Evolutionary conservation across 2,888 invertebrate species (phyloP).

Genomic region (Cepaea hortensis): DNA sequence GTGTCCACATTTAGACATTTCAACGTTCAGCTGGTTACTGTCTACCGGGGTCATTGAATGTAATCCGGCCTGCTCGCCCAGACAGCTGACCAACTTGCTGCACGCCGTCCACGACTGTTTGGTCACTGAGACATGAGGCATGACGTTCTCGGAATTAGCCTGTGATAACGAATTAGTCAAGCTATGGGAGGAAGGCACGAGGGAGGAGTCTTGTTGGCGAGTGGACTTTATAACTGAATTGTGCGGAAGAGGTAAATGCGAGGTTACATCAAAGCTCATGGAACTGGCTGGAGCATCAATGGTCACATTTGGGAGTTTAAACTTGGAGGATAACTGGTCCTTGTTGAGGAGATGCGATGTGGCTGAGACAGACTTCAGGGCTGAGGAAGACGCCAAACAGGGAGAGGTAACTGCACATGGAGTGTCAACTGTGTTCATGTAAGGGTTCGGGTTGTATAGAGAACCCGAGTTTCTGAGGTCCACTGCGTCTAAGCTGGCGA

Average conservation of each 20-base stretch:
- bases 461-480: conserved; percentile 63
- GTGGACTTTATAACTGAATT: conserved; percentile 65
- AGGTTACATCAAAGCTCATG: conserved; percentile 40
- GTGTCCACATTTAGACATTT: conserved; percentile 15
- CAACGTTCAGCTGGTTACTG: neutral
- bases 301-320: conserved; percentile 26
- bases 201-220: conserved; percentile 31
- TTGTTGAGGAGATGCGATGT: conserved; percentile 38
- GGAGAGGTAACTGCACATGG: conserved; percentile 56
- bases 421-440: conserved; percentile 61
- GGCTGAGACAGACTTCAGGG: conserved; percentile 59
- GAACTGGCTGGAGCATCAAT: conserved; percentile 22
- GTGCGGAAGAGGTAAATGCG: conserved; percentile 55
- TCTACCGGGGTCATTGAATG: neutral
- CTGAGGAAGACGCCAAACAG: conserved; percentile 58
- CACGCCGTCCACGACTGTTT: conserved; percentile 35
- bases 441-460: conserved; percentile 61
- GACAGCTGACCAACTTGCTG: conserved; percentile 27
- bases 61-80: conserved; percentile 37
- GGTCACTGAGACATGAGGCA: neutral
- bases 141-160: conserved; percentile 24
- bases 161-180: conserved; percentile 22
- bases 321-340: conserved; percentile 26
- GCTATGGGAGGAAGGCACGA: conserved; percentile 35
- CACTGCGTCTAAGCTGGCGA: conserved; percentile 64